Evolutionary conservation across 23 tunicate species (phyloP).

Genomic region (Styela plicata): DNA sequence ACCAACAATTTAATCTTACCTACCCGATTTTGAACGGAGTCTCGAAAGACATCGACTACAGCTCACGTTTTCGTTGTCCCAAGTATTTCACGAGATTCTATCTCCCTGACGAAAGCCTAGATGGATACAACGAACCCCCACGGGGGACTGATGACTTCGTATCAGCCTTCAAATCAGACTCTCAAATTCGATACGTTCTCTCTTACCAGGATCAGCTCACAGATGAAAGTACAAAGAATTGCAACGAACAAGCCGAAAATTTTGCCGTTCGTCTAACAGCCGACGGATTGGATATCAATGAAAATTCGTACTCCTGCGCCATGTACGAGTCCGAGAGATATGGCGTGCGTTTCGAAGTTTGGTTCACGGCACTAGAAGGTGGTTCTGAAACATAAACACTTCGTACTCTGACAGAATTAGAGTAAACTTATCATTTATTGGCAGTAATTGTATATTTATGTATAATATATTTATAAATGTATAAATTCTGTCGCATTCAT

Average conservation of each 20-base stretch:
- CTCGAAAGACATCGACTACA: too few species aligned
- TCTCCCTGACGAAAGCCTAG: not conserved
- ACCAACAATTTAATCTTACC: not conserved
- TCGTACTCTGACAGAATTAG: too few species aligned
- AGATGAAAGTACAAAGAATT: not conserved
- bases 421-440: too few species aligned
- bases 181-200: not conserved
- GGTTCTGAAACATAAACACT: too few species aligned
- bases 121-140: not conserved
- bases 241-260: conserved; percentile 9
- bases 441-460: too few species aligned
- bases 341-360: conserved; percentile 7
- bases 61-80: too few species aligned
- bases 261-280: not conserved
- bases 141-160: not conserved
- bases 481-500: too few species aligned
- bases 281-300: not conserved
- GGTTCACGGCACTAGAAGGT: too few species aligned
- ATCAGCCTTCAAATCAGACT: not conserved
- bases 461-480: too few species aligned
- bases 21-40: not conserved
- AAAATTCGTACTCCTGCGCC: not conserved
- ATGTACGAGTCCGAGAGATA: not conserved
- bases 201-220: not conserved
- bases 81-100: too few species aligned